phyloP scores from a whole-genome alignment of 2,797 vertebrate species.

The Atherinosoma microstoma region DNA sequence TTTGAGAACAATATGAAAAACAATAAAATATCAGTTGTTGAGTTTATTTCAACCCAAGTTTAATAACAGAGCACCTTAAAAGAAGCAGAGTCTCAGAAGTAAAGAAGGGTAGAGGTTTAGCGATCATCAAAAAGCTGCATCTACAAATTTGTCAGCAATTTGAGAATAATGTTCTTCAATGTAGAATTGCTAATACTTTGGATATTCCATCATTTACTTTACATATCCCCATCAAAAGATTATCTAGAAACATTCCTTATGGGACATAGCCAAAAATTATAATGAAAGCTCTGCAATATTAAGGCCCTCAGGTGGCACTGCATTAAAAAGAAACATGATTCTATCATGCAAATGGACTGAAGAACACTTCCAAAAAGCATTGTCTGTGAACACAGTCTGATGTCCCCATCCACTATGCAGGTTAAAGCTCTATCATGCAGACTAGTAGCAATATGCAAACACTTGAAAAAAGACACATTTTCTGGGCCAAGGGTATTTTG shows the following conservation, averaged over 20 bases:
- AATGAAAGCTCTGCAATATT: neutral
- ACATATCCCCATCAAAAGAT: neutral
- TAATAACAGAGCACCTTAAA: too few relatives aligned
- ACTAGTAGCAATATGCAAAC: too few relatives aligned
- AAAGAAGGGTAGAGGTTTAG: neutral
- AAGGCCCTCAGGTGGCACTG: neutral
- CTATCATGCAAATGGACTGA: too few relatives aligned
- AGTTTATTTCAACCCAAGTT: neutral
- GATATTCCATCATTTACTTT: neutral
- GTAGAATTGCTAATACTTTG: neutral
- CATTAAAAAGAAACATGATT: too few relatives aligned
- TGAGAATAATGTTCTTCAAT: neutral
- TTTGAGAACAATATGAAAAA: conserved; percentile 3
- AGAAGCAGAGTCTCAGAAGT: neutral
- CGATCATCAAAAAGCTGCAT: neutral
- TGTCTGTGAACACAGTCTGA: too few relatives aligned
- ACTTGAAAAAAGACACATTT: too few relatives aligned
- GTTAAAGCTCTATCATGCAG: too few relatives aligned
- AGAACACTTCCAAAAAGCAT: too few relatives aligned
- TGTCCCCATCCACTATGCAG: too few relatives aligned
- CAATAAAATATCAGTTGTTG: conserved; percentile 6
- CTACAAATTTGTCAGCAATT: neutral
- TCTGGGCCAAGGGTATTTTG: too few relatives aligned
- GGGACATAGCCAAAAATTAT: neutral
- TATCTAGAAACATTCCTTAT: neutral